A percentile compares a stretch with the other conserved stretches of the same genome.
Conservation (phyloP, 1,140 invertebrate species). For the Goniozus legneri region DNA sequence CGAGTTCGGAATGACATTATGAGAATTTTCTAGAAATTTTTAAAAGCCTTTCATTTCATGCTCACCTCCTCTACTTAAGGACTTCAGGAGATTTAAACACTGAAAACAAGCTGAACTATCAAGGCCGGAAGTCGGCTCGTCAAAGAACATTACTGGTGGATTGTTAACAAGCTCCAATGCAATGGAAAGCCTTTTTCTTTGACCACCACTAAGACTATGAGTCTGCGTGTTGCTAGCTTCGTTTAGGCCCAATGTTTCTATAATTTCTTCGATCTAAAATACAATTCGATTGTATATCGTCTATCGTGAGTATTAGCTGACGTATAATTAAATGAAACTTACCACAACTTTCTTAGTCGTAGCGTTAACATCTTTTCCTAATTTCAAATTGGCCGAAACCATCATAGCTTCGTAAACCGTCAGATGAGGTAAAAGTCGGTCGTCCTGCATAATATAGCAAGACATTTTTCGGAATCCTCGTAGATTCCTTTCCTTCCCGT, state of each 20-base stretch:
- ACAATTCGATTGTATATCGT: too few species aligned
- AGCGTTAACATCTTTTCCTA: conserved; percentile 74
- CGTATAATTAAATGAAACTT: conserved; percentile 15
- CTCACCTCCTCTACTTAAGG: conserved; percentile 68
- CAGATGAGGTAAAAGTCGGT: conserved; percentile 82
- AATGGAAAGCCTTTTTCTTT: conserved; percentile 88
- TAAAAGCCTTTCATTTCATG: conserved; percentile 27
- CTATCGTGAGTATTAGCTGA: too few species aligned
- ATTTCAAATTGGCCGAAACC: conserved; percentile 87
- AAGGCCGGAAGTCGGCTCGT: conserved; percentile 94
- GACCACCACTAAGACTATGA: conserved; percentile 83
- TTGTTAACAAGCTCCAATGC: conserved; percentile 83
- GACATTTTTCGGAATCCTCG: conserved; percentile 86
- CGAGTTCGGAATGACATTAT: too few species aligned
- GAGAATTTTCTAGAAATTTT: too few species aligned
- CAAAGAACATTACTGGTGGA: conserved; percentile 95
- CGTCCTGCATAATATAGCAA: conserved; percentile 96
- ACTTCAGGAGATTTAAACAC: conserved; percentile 80
- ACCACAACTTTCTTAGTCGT: conserved; percentile 73
- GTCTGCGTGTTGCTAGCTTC: conserved; percentile 78
- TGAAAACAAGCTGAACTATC: conserved; percentile 92
- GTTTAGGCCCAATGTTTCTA: conserved; percentile 70
- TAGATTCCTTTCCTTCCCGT: conserved; percentile 81
- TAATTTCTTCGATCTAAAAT: conserved; percentile 70
- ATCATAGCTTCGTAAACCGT: conserved; percentile 87